phyloP scores from a whole-genome alignment of 2,888 invertebrate species.

The Belgica antarctica region DNA sequence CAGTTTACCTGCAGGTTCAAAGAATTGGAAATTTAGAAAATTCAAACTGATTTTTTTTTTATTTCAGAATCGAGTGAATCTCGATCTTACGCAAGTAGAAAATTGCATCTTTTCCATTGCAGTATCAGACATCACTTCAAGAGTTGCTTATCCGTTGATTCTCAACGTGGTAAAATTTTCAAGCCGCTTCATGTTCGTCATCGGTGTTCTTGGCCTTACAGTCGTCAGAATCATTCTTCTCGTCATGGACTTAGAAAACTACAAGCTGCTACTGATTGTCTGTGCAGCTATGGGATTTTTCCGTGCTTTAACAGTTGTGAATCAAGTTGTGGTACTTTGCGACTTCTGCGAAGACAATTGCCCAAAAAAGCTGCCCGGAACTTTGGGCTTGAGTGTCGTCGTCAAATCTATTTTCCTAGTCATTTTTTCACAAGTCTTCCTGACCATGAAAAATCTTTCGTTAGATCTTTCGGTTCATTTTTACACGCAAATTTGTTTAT shows the following conservation, averaged over 20 bases:
- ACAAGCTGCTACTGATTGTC: neutral
- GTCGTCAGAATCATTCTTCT: neutral
- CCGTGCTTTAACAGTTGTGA: constrained; percentile 29
- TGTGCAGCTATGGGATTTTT: constrained; percentile 15
- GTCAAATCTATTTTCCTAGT: constrained; percentile 6
- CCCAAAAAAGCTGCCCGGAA: constrained; percentile 7
- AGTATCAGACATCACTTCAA: constrained; percentile 23
- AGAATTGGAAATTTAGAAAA: too few species aligned
- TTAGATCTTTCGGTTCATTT: neutral
- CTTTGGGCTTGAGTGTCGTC: constrained; percentile 23
- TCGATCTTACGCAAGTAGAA: neutral
- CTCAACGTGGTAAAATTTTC: neutral
- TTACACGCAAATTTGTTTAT: neutral
- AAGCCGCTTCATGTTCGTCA: neutral
- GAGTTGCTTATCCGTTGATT: neutral
- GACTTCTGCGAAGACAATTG: constrained; percentile 20
- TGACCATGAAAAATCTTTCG: neutral
- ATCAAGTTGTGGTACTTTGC: constrained; percentile 16
- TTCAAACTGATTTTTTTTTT: neutral
- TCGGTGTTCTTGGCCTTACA: neutral
- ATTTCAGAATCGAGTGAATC: neutral
- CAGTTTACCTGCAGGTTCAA: constrained; percentile 24
- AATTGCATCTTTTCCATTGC: neutral
- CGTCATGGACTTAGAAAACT: neutral
- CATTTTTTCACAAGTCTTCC: neutral